Conservation (phyloP, 2,113 vertebrate genomes). For the Crotalus viridis region DNA sequence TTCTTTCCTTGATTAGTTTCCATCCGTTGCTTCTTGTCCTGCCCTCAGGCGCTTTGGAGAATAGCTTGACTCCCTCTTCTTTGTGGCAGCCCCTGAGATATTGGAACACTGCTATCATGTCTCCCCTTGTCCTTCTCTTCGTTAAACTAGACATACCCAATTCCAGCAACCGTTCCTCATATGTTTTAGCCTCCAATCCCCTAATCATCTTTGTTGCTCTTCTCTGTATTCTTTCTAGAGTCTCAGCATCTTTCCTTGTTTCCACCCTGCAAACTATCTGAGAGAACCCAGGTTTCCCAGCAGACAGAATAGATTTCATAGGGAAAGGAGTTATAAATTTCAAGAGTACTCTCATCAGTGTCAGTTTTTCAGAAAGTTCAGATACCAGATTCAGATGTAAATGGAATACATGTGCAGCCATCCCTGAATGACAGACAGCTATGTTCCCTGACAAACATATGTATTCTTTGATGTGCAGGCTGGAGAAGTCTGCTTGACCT, state of each 20-base stretch:
- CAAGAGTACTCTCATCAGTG: not conserved
- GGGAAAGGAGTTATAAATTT: not conserved
- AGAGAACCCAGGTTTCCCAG: not conserved
- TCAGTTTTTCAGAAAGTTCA: not conserved
- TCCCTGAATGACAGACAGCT: not conserved
- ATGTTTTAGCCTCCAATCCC: no score
- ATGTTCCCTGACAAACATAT: not conserved
- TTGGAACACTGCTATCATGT: no score
- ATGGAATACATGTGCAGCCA: not conserved
- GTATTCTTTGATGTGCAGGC: not conserved
- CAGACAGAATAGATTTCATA: not conserved
- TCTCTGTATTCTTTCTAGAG: no score
- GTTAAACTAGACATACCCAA: no score
- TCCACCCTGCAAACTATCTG: not conserved
- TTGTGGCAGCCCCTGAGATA: no score
- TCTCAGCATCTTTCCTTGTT: not conserved
- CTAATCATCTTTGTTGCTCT: no score
- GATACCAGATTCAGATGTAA: not conserved
- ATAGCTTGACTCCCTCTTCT: no score
- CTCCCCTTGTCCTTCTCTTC: no score
- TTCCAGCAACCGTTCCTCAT: no score
- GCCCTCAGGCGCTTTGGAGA: no score
- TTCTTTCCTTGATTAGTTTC: no score
- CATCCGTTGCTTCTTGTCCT: no score
- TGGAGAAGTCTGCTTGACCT: not conserved